Conservation (phyloP, 2,888 invertebrate species). For the Imbricaverruca yamaguchii region DNA sequence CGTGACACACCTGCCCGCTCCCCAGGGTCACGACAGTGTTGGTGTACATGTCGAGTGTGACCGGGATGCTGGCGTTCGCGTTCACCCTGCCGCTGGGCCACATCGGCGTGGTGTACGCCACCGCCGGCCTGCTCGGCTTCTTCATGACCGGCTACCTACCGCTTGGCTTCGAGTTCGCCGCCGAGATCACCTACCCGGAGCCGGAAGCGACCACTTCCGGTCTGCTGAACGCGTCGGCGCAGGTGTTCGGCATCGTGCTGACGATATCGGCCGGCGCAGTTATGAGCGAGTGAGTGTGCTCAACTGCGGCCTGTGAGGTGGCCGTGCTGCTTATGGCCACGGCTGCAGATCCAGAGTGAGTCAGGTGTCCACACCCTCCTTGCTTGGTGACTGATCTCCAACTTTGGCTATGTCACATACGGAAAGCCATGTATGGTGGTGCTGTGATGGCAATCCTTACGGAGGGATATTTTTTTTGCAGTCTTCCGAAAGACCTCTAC, state of each 20-base stretch:
- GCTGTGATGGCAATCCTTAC: no score
- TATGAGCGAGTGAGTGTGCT: slow-evolving; percentile 43
- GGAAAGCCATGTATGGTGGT: no score
- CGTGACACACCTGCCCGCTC: not conserved
- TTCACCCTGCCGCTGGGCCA: slow-evolving; percentile 70
- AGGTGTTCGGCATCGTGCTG: slow-evolving; percentile 67
- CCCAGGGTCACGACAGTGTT: slow-evolving; percentile 81
- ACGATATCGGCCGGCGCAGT: slow-evolving; percentile 63
- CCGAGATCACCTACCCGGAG: slow-evolving; percentile 94
- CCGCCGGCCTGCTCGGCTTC: slow-evolving; percentile 80
- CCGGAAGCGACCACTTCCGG: slow-evolving; percentile 98
- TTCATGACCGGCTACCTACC: slow-evolving; percentile 99
- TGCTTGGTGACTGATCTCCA: no score
- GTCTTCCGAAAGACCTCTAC: no score
- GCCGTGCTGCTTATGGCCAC: no score
- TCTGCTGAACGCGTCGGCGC: slow-evolving; percentile 77
- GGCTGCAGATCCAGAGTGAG: no score
- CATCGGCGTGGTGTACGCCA: slow-evolving; percentile 76
- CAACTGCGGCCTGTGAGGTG: no score
- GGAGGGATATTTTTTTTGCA: no score
- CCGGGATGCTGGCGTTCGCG: slow-evolving; percentile 88
- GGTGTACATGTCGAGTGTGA: slow-evolving; percentile 78
- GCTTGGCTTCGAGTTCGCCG: slow-evolving; percentile 97
- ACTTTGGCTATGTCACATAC: no score
- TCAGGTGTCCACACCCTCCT: no score